Evolutionary conservation across 2,113 vertebrate genomes (phyloP).

Genomic region (Gadus macrocephalus): DNA sequence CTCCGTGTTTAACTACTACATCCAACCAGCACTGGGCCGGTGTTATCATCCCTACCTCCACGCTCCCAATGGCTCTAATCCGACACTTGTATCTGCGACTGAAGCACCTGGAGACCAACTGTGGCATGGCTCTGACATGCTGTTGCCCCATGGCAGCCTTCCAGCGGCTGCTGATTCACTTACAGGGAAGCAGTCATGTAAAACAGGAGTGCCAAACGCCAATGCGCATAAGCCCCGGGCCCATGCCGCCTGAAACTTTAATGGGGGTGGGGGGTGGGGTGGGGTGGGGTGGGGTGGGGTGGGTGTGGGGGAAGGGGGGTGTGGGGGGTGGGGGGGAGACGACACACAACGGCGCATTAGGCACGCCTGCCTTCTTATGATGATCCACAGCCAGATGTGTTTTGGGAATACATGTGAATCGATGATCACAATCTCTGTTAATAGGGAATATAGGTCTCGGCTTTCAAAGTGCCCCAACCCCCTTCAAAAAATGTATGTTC

Average conservation of each 20-base stretch:
- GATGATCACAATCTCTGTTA: conserved; percentile 15
- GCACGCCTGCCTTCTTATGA: conserved; percentile 10
- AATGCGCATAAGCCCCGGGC: conserved; percentile 35
- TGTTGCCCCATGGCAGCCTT: conserved; percentile 75
- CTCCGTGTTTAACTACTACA: conserved; percentile 32
- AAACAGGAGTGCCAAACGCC: conserved; percentile 41
- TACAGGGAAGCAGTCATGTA: conserved; percentile 50
- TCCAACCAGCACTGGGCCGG: conserved; percentile 38
- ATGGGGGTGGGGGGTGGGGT: conserved; percentile 51
- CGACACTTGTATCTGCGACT: conserved; percentile 62
- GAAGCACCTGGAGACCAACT: conserved; percentile 60
- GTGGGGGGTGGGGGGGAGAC: conserved; percentile 21
- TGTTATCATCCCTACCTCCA: conserved; percentile 53
- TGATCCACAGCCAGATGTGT: conserved; percentile 37
- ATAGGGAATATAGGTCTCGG: not conserved
- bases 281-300: conserved; percentile 25
- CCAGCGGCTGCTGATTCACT: conserved; percentile 47
- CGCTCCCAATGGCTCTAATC: conserved; percentile 59
- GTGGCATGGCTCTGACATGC: conserved; percentile 67
- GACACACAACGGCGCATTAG: conserved; percentile 42
- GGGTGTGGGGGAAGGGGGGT: conserved; percentile 6
- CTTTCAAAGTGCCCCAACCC: not conserved
- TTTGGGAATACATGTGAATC: conserved; percentile 43
- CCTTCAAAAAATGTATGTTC: not conserved
- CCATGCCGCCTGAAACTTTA: conserved; percentile 73